Conservation (phyloP, 2,113 vertebrate genomes). For the Pardalotus punctatus region DNA sequence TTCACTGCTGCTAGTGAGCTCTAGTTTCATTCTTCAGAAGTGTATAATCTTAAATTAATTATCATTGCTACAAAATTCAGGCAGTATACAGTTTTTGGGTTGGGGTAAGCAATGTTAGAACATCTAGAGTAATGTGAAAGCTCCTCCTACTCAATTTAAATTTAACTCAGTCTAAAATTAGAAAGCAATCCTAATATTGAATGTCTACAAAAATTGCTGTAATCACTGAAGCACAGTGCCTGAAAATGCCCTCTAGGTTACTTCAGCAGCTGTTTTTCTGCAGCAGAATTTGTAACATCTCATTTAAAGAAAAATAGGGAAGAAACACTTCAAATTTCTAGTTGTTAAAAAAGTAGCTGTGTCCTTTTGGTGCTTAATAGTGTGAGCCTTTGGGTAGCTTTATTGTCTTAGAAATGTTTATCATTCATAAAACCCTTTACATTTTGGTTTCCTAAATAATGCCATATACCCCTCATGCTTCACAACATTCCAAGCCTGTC, state of each 20-base stretch:
- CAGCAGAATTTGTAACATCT: not conserved
- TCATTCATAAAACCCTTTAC: slow-evolving; percentile 19
- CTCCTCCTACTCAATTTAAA: slow-evolving; percentile 38
- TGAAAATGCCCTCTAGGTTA: slow-evolving; percentile 52
- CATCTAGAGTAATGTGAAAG: not conserved
- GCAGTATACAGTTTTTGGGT: not conserved
- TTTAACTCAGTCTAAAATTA: slow-evolving; percentile 39
- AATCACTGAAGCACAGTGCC: slow-evolving; percentile 41
- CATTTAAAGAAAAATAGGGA: not conserved
- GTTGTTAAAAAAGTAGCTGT: not conserved
- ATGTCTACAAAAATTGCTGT: slow-evolving; percentile 45
- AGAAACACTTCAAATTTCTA: not conserved
- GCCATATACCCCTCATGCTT: not conserved
- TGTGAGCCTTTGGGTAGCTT: not conserved
- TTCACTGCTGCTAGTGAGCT: not conserved
- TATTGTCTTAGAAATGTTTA: slow-evolving; percentile 29
- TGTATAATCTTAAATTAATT: not conserved
- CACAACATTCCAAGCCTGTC: not conserved
- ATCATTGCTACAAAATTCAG: not conserved
- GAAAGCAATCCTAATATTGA: slow-evolving; percentile 24
- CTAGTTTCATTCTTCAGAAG: not conserved
- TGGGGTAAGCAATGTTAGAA: not conserved
- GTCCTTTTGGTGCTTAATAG: slow-evolving; percentile 3
- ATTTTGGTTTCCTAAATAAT: slow-evolving; percentile 16
- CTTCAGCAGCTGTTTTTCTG: slow-evolving; percentile 14